Conservation (phyloP, 2,113 vertebrate genomes). For the Rafetus swinhoei region DNA sequence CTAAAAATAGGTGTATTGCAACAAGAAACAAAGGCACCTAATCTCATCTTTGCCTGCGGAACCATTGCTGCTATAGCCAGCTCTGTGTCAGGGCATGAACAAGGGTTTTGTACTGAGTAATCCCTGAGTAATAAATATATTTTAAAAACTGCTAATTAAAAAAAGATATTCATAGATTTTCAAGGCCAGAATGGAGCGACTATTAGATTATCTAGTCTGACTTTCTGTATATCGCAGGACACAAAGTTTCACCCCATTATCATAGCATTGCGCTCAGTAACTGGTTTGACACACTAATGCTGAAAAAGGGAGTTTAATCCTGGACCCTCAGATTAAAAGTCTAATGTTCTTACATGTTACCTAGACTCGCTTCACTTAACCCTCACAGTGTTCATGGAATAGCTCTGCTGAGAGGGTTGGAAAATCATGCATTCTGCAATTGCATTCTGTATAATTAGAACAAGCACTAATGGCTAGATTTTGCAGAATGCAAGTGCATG, state of each 20-base stretch:
- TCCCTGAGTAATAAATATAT: no score
- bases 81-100: neutral
- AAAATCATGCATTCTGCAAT: neutral
- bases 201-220: neutral
- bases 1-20: neutral
- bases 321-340: neutral
- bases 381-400: neutral
- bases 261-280: neutral
- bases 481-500: neutral
- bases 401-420: neutral
- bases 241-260: neutral
- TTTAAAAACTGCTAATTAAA: no score
- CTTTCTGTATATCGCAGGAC: neutral
- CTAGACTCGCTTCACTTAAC: neutral
- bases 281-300: neutral
- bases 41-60: neutral
- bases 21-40: neutral
- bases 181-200: neutral
- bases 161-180: neutral
- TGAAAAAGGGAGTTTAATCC: neutral
- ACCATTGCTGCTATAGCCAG: neutral
- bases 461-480: neutral
- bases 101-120: no score
- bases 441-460: neutral
- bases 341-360: neutral